Percentiles rank a stretch among this genome's conserved stretches.
phyloP scores from a whole-genome alignment of 2,113 vertebrate species.

The Trichechus manatus region DNA sequence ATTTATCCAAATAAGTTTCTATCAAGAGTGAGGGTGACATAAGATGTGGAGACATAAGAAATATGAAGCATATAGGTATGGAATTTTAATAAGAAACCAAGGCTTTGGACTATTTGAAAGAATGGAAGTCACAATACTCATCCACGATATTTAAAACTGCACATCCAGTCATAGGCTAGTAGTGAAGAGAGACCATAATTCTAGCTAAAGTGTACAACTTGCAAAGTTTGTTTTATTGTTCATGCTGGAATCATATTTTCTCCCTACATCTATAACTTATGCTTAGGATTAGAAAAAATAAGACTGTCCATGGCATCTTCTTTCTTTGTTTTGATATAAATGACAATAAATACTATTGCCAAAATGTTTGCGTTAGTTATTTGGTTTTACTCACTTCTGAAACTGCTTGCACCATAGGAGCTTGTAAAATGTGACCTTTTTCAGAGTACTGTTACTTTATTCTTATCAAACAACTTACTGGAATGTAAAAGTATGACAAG shows the following conservation, averaged over 20 bases:
- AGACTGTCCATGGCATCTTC: background rate
- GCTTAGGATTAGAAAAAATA: conserved; percentile 49
- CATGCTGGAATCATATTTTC: conserved; percentile 36
- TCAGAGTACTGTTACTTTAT: background rate
- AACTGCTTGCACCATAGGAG: conserved; percentile 34
- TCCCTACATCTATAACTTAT: background rate
- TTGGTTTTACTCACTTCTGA: conserved; percentile 49
- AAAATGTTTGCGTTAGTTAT: conserved; percentile 34
- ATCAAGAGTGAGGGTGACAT: conserved; percentile 84
- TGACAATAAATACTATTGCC: conserved; percentile 43
- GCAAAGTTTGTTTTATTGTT: conserved; percentile 51
- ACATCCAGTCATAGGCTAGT: background rate
- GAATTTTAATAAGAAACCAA: conserved; percentile 64
- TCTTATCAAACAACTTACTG: background rate
- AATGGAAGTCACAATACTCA: background rate
- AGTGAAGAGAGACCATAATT: background rate
- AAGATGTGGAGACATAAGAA: conserved; percentile 84
- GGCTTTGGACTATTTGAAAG: background rate
- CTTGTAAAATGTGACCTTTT: conserved; percentile 19
- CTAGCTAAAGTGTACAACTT: background rate
- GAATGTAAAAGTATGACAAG: background rate
- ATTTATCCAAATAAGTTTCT: conserved; percentile 89
- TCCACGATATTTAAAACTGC: background rate
- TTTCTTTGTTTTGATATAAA: conserved; percentile 63
- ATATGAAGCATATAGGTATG: conserved; percentile 72